These are phyloP conservation scores for Parauchenoglanis punctatus DNA, from an alignment of 2,797 vertebrate genomes.

Conservation along the genomic window DNA sequence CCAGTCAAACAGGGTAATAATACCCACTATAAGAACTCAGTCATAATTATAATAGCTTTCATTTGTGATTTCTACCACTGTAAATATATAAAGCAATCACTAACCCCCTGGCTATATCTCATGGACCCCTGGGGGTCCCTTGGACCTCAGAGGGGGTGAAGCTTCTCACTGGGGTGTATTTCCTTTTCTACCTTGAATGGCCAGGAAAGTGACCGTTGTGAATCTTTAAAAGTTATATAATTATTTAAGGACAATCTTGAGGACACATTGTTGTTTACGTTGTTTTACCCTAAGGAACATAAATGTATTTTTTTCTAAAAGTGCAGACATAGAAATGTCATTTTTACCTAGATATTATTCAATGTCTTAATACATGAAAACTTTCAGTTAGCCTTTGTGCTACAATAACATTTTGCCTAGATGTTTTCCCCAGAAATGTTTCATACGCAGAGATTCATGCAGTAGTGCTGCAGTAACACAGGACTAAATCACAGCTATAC, in stretches of 20 bases:
- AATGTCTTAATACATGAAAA: neutral
- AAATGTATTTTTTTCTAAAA: neutral
- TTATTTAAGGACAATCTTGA: neutral
- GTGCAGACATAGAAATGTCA: neutral
- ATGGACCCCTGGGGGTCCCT: neutral
- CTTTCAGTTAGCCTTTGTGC: neutral
- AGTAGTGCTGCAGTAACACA: slow-evolving; percentile 35
- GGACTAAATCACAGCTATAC: slow-evolving; percentile 11
- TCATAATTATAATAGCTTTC: neutral
- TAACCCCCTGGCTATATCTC: neutral
- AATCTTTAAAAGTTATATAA: neutral
- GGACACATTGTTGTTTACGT: neutral
- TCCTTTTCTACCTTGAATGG: neutral
- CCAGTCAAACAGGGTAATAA: neutral
- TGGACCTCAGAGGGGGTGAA: neutral
- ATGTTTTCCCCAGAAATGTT: neutral
- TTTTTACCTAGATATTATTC: neutral
- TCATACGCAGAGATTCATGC: neutral
- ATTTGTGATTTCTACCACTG: neutral
- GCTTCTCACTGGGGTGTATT: neutral
- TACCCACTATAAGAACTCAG: neutral
- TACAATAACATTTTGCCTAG: neutral
- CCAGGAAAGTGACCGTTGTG: neutral
- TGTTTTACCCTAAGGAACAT: neutral
- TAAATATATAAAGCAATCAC: neutral